These are phyloP conservation scores for Hippopotamus amphibius DNA, from an alignment of 2,113 vertebrate genomes.

Conservation along the genomic window DNA sequence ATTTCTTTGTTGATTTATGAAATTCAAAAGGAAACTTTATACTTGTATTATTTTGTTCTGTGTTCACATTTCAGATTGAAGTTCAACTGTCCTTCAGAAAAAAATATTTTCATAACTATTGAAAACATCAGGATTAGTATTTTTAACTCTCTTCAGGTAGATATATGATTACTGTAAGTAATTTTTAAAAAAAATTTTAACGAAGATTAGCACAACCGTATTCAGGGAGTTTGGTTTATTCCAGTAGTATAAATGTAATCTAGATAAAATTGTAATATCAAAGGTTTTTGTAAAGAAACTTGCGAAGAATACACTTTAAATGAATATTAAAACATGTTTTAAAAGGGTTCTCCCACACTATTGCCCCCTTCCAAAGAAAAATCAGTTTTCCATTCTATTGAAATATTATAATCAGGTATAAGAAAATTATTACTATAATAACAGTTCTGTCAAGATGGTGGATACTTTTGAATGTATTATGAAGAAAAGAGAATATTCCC, in stretches of 20 bases:
- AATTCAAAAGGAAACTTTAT: constrained; percentile 54
- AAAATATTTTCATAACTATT: constrained; percentile 43
- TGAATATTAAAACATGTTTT: constrained; percentile 62
- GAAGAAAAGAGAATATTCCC: constrained; percentile 59
- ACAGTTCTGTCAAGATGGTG: constrained; percentile 62
- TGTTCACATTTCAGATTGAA: constrained; percentile 51
- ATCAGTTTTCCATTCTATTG: constrained; percentile 58
- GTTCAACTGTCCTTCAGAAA: constrained; percentile 44
- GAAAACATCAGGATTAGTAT: constrained; percentile 46
- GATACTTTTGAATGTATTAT: constrained; percentile 76
- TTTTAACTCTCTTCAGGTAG: constrained; percentile 18
- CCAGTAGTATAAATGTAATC: constrained; percentile 53
- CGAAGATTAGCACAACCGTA: not conserved
- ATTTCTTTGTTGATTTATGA: not conserved
- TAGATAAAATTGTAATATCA: constrained; percentile 37
- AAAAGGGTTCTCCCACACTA: constrained; percentile 38
- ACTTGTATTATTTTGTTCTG: constrained; percentile 36
- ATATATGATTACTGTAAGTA: not conserved
- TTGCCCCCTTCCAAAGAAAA: constrained; percentile 45
- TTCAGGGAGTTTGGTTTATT: constrained; percentile 40
- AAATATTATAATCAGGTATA: constrained; percentile 65
- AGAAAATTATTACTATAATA: constrained; percentile 72
- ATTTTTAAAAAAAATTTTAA: not conserved
- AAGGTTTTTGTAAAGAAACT: constrained; percentile 56
- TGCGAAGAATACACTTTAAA: constrained; percentile 27